Evolutionary conservation across 1,140 invertebrate species (phyloP), one percentile per base, ranked within the genome.

Genomic region (Eriocheir sinensis): DNA sequence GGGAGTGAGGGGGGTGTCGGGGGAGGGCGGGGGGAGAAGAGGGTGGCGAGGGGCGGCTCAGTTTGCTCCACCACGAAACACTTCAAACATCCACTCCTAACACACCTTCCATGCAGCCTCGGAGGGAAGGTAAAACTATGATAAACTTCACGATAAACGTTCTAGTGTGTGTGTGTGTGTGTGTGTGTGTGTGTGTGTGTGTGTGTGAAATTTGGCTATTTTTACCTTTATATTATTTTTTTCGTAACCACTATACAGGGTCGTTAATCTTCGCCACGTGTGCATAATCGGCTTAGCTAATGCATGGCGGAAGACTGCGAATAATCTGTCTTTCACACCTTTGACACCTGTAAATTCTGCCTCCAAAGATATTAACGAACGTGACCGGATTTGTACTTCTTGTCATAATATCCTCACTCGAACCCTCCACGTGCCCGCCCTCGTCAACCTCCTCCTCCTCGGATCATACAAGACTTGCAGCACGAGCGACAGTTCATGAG

Each of bases 401-500:
- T n/a, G n/a, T n/a, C n/a, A n/a, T n/a, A n/a, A n/a, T n/a, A n/a
- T n/a, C n/a, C n/a, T n/a, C n/a, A n/a, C n/a, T n/a, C n/a, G n/a
- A n/a, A n/a, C n/a, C n/a, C n/a, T n/a, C n/a, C n/a, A n/a, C n/a
- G 36, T 30, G 1, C 60, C 27, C 60, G 6, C 4, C 27, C 27
- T 72, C 60, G 60, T 21, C 17, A 6, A 21, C 89, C 34, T 60
- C 40, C 48, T 83, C 32, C 72, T 32, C 36, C 34, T 21, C 32
- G 34, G 36, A 36, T 48, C 85, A 53, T 48, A 72, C 38, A 89
- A 38, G 41, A 34, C 86, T 79, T 81, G 48, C 92, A 89, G 86
- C 44, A 48, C 38, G 40, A 81, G 36, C 83, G 86, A 94, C 86
- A 94, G 53, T 90, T 90, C 36, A 90, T 90, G 93, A 90, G 86